Evolutionary conservation across 2,888 invertebrate genomes (phyloP), one percentile per base, ranked within the genome.

Genomic region (Noctua janthe): DNA sequence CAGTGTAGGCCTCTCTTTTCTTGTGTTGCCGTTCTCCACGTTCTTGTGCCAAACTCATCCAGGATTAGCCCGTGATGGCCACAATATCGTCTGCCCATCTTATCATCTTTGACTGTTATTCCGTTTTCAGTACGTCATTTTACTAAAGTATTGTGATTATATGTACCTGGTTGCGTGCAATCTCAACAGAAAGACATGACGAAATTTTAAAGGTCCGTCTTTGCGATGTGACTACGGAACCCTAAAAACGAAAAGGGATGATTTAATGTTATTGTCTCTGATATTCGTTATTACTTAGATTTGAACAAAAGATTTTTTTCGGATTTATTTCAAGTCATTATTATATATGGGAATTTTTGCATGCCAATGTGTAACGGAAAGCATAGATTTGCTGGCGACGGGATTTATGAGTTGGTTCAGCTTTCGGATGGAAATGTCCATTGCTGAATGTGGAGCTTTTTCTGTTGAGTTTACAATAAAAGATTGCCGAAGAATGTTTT

Each of bases 241-340:
- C 76, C 72, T 39, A 54, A 64, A 59, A 80, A 76, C 78, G 84
- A 83, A 78, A 80, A 79, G 77, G 84, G 77, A 89, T 89, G 89
- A 88, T 87, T 88, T 89, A 89, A 85, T 88, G 87, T 89, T 89
- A 89, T 87, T 89, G 89, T 90, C 88, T 83, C 84, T 84, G 80
- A 85, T 86, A 85, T 87, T 77, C 84, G 85, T 83, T 89, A 88
- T 88, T 85, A 83, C 88, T 85, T 74, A 88, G 86, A 80, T 84
- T 83, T 83, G 87, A 89, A 83, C 87, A 89, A 87, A 89, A 87
- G 88, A 85, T 83, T 89, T 88, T 29, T 87, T 82, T 76, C 71
- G 71, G 84, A 89, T 89, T 83, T 89, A 89, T 89, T 71, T 62
- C 79, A 74, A 82, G 86, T 89, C 89, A 86, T 81, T 88, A 86